These are phyloP conservation scores for Augochlorella aurata DNA, from an alignment of 2,888 invertebrate species.

Conservation along the genomic window DNA sequence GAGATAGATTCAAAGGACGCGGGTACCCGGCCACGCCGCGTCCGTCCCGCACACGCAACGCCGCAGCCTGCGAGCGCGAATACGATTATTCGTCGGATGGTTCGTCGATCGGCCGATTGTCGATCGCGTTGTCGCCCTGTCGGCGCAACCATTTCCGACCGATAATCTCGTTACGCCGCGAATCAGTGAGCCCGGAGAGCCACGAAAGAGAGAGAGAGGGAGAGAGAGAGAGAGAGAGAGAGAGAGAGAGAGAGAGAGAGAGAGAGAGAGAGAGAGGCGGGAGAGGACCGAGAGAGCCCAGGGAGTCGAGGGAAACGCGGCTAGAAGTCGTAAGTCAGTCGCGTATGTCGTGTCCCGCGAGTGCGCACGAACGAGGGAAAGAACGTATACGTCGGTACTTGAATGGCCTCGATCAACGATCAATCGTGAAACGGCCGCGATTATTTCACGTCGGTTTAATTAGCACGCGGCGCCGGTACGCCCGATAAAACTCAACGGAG, in stretches of 20 bases:
- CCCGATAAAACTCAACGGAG: conserved; percentile 79
- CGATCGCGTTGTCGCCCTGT: background rate
- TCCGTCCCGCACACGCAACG: background rate
- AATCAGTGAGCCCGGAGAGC: conserved; percentile 13
- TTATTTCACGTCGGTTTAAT: conserved; percentile 82
- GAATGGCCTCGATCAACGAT: conserved; percentile 80
- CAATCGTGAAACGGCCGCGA: conserved; percentile 80
- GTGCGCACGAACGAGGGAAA: conserved; percentile 40
- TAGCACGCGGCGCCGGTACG: conserved; percentile 80
- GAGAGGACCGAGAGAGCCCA: background rate
- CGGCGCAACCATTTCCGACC: background rate
- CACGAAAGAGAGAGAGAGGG: background rate
- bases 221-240: too few species aligned
- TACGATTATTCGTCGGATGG: background rate
- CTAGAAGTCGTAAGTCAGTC: conserved; percentile 26
- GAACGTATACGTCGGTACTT: conserved; percentile 59
- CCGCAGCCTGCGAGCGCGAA: background rate
- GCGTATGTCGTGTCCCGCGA: conserved; percentile 36
- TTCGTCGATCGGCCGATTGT: background rate
- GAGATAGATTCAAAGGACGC: conserved; percentile 22
- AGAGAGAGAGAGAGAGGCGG: background rate
- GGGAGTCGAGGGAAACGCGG: conserved; percentile 8
- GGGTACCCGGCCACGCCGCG: background rate
- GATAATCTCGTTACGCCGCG: background rate
- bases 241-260: background rate